phyloP scores from a whole-genome alignment of 1,140 invertebrate genomes.

The Oscheius sp. region DNA sequence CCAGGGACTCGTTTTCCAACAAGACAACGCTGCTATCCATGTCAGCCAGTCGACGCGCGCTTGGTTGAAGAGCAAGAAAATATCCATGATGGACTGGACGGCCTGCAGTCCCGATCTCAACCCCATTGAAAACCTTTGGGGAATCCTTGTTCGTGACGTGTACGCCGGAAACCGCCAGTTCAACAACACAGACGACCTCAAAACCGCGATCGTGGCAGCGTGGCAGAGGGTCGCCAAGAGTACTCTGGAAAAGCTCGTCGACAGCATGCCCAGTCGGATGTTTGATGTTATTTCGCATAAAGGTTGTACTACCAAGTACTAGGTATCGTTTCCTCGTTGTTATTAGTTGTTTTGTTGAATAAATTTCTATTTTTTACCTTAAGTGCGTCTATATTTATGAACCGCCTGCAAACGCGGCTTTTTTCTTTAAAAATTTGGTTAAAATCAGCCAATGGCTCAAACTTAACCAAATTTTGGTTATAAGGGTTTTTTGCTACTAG shows the following conservation, averaged over 20 bases:
- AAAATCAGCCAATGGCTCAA: too few species aligned
- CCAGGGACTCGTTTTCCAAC: constrained; percentile 44
- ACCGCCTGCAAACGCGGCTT: too few species aligned
- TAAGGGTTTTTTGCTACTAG: too few species aligned
- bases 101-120: constrained; percentile 61
- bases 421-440: too few species aligned
- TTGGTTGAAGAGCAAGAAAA: constrained; percentile 32
- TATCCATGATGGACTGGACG: constrained; percentile 53
- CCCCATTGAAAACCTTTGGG: constrained; percentile 62
- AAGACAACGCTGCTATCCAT: constrained; percentile 62
- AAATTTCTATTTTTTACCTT: background rate
- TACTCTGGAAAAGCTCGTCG: background rate
- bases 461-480: too few species aligned
- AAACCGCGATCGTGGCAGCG: constrained; percentile 11
- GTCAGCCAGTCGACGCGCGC: constrained; percentile 24
- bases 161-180: constrained; percentile 35
- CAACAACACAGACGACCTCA: constrained; percentile 13
- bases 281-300: background rate
- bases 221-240: background rate
- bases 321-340: background rate
- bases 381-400: too few species aligned
- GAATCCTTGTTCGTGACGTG: constrained; percentile 38
- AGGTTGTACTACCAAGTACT: background rate
- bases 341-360: background rate
- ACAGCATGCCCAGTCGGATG: background rate